Conservation (phyloP, 2,113 vertebrate species). For the Mesitornis unicolor region DNA sequence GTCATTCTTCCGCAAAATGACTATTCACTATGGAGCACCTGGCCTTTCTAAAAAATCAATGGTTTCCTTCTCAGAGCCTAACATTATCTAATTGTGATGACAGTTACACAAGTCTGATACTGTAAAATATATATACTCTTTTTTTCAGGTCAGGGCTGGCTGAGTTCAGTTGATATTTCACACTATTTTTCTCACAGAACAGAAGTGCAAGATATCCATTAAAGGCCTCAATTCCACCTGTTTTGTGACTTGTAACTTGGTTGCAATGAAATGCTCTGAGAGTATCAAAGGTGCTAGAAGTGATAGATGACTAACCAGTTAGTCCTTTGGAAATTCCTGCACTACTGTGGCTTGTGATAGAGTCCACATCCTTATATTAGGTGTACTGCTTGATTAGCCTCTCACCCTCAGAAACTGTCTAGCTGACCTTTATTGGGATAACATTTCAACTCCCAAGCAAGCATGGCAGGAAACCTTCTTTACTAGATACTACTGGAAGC, state of each 20-base stretch:
- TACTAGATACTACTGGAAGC: not conserved
- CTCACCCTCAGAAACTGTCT: not conserved
- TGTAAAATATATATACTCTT: not conserved
- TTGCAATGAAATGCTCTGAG: not conserved
- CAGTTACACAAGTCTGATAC: not conserved
- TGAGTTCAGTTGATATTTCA: not conserved
- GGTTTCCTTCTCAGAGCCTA: not conserved
- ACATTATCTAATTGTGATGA: not conserved
- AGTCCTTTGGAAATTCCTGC: not conserved
- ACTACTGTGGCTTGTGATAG: not conserved
- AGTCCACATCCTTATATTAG: not conserved
- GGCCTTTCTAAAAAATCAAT: not conserved
- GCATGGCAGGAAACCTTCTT: not conserved
- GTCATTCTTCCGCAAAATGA: not conserved
- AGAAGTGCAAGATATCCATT: not conserved
- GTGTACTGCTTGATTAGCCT: not conserved
- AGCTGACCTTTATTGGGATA: not conserved
- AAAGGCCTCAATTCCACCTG: not conserved
- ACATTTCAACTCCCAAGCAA: not conserved
- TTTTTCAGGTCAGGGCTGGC: not conserved
- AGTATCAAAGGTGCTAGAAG: not conserved
- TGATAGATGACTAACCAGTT: not conserved
- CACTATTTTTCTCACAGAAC: not conserved
- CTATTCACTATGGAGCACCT: not conserved
- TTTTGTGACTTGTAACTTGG: not conserved